Evolutionary conservation across 1,140 invertebrate species (phyloP).

Genomic region (Aphelenchoides avenae): DNA sequence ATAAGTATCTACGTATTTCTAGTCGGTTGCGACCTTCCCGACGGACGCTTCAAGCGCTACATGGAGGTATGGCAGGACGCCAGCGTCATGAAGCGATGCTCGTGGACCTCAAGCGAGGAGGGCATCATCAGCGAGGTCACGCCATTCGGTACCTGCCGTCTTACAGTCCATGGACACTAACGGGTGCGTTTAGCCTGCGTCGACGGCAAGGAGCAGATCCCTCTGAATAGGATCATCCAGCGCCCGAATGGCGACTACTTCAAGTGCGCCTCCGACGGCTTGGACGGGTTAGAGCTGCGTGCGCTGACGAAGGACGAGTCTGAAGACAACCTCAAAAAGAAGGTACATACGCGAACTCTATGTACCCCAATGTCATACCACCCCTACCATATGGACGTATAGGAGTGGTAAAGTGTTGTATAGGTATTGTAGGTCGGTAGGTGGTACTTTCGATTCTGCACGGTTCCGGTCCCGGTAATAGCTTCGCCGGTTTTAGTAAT

Average conservation of each 20-base stretch:
- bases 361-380: no score
- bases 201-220: conserved; percentile 20
- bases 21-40: conserved; percentile 33
- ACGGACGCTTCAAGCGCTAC: conserved; percentile 32
- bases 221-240: conserved; percentile 31
- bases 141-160: neutral
- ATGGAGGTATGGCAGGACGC: conserved; percentile 28
- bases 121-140: no score
- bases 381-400: no score
- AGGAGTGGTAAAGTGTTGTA: no score
- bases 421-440: no score
- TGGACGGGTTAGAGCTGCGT: conserved; percentile 15
- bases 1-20: no score
- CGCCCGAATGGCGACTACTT: conserved; percentile 18
- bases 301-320: conserved; percentile 25
- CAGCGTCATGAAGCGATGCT: conserved; percentile 18
- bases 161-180: conserved; percentile 19
- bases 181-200: conserved; percentile 28
- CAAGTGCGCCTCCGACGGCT: conserved; percentile 15
- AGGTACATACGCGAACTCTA: no score
- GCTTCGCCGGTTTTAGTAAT: no score
- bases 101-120: conserved; percentile 1
- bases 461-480: no score
- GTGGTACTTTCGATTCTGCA: no score
- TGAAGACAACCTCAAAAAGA: conserved; percentile 23